Evolutionary conservation across 2,888 invertebrate genomes (phyloP), one percentile per base, ranked within the genome.

Genomic region (Chirona hameri): DNA sequence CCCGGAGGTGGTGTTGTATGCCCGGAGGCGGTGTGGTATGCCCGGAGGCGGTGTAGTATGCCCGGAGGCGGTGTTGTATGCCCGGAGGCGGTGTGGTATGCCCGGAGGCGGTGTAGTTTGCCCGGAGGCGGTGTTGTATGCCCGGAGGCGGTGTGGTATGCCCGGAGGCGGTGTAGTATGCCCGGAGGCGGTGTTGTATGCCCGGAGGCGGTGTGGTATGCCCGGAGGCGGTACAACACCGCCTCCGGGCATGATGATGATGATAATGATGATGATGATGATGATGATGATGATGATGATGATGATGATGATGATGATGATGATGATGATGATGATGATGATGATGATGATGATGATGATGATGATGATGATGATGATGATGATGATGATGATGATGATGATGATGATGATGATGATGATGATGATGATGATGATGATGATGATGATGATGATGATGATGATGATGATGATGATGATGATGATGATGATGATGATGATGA

Each of bases 231-330:
- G n/a, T n/a, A n/a, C n/a, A n/a, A n/a, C n/a, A n/a, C n/a, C n/a
- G n/a, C n/a, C n/a, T n/a, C 18, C 65, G n/a, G 21, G 18, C 65
- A 65, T n/a, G 65, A 65, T n/a, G 65, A 65, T n/a, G 65, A 65
- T n/a, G 65, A 65, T n/a, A n/a, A 65, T n/a, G 65, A 65, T 65
- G 65, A 65, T 65, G 65, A 65, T 65, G 65, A 65, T 65, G 65
- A 65, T 65, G 65, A 65, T 65, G 65, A 65, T 65, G 65, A 65
- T n/a, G 65, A 65, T 65, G 65, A 65, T 65, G 65, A 65, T 65
- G 65, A 65, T 65, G 65, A 65, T 65, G 65, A 65, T 65, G 65
- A 65, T 65, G 65, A 65, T 65, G 65, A 65, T 65, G 65, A 65
- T 65, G 65, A 65, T 65, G 65, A 65, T 65, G 65, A 65, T 65